These are phyloP conservation scores for Eutolmus rufibarbis DNA, from an alignment of 2,888 invertebrate genomes.

Conservation along the genomic window DNA sequence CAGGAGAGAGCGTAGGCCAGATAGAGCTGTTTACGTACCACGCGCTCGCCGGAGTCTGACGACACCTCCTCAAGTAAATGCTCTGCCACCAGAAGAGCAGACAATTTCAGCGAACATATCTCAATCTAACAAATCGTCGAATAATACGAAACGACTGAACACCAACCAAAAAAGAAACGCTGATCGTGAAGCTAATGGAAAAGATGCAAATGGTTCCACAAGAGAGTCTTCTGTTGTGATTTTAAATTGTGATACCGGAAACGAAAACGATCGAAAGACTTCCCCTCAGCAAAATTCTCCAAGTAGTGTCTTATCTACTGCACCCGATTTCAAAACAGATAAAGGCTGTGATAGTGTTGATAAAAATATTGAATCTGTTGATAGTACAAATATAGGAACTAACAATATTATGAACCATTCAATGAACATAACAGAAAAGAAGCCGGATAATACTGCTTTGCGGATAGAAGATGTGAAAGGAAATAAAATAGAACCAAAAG, in stretches of 20 bases:
- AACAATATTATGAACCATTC: constrained; percentile 44
- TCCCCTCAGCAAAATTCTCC: not conserved
- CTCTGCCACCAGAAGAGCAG: not conserved
- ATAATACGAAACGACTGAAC: not conserved
- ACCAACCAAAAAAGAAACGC: not conserved
- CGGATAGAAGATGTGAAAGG: constrained; percentile 63
- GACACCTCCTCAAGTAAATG: constrained; percentile 55
- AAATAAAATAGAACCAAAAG: constrained; percentile 53
- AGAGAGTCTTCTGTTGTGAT: constrained; percentile 26
- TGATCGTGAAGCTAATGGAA: not conserved
- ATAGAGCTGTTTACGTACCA: constrained; percentile 81
- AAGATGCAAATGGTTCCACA: not conserved
- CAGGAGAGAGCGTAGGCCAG: constrained; percentile 70
- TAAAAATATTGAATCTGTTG: constrained; percentile 20
- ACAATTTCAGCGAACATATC: not conserved
- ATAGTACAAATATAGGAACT: constrained; percentile 50
- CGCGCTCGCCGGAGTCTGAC: constrained; percentile 69
- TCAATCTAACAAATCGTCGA: constrained; percentile 9
- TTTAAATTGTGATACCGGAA: constrained; percentile 41
- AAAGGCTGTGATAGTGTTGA: constrained; percentile 49
- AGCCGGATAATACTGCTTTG: constrained; percentile 51
- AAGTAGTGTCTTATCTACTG: not conserved
- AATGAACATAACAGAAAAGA: not conserved
- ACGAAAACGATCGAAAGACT: constrained; percentile 3
- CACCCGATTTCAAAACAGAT: constrained; percentile 45